Base-by-base conservation (phyloP, 2,113 vertebrate genomes). In the Strix uralensis region DNA sequence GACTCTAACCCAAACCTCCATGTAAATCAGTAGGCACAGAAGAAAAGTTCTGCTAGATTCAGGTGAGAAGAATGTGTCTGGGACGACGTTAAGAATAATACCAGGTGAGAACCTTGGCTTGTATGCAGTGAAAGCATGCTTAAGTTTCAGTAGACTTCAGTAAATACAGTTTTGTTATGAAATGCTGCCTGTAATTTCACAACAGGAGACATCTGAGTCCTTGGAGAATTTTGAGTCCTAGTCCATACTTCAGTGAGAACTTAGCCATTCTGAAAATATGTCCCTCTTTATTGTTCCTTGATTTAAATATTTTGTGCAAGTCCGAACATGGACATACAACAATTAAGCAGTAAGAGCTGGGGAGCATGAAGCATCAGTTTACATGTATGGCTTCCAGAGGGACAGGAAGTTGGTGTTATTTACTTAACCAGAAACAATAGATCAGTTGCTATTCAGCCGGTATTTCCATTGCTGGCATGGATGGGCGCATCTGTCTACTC, bases 381-480 rank as follows among this genome's bases (percentile, higher is more conserved):
- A 62, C 66, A 34, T 1, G 5, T 20, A 34, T 3, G 1, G 58
- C 40, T 94, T 86, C 47, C 77, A 95, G 81, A 85, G 66, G 66
- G 58, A 59, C 30, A 55, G 96, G 93, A 95, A 94, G 46, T 4
- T 69, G 74, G 17, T 82, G 20, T 40, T 94, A 85, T 93, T 94
- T 92, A 72, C 70, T 77, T 80, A 93, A 72, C 46, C 74, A 70
- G 65, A 66, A 95, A 88, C 92, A 93, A 82, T 42, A 34, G 70
- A 81, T 54, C 30, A 15, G 61, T 93, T 95, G 74, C 85, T 72
- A 10, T 88, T 95, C 78, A 79, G 46, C 22, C 7, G 1, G 49
- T 42, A 52, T 82, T 95, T 90, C 81, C 87, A 91, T 57, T 57
- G 84, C 81, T 96, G 90, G 78, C 87, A 85, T 61, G 73, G 94